Evolutionary conservation across 2,113 vertebrate genomes (phyloP).

Genomic region (Rhinoderma darwinii): DNA sequence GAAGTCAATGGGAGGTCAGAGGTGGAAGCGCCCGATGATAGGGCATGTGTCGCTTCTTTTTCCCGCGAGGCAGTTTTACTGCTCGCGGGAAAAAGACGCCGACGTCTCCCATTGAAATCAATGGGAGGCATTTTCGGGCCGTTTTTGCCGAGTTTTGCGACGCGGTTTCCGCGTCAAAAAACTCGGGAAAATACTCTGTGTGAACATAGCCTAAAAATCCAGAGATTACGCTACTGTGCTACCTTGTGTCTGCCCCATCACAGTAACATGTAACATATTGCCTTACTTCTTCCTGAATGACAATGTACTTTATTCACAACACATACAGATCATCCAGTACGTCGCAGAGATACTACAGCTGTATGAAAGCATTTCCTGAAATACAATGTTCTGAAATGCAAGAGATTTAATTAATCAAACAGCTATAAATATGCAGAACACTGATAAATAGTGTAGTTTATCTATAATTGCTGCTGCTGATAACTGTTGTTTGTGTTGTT

Average conservation of each 20-base stretch:
- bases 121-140: no score
- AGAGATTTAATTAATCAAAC: not conserved
- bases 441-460: not conserved
- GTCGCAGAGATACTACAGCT: not conserved
- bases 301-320: not conserved
- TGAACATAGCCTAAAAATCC: no score
- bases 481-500: not conserved
- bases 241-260: not conserved
- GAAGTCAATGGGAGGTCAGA: no score
- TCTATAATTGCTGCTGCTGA: constrained; percentile 7
- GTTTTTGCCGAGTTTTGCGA: no score
- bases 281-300: not conserved
- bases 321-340: not conserved
- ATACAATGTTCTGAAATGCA: not conserved
- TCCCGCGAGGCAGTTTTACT: no score
- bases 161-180: no score
- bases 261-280: not conserved
- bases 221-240: not conserved
- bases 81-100: no score
- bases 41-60: no score
- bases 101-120: no score
- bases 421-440: not conserved
- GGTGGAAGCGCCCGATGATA: no score
- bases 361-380: not conserved
- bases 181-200: no score